Evolutionary conservation across 2,113 vertebrate species (phyloP).

Genomic region (Aegithalos caudatus): DNA sequence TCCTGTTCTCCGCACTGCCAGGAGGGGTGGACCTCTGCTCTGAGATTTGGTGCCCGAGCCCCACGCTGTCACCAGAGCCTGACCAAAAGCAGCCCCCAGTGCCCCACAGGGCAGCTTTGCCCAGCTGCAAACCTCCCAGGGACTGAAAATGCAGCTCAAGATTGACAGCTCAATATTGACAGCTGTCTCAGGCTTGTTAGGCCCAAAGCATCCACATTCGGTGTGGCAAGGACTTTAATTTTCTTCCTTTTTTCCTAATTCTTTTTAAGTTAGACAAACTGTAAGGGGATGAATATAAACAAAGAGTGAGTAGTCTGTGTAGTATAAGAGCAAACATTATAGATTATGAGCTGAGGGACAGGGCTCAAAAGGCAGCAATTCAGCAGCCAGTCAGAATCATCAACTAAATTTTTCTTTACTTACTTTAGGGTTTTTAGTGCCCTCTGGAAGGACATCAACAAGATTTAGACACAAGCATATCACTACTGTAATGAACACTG

Average conservation of each 20-base stretch:
- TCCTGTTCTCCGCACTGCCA: background rate
- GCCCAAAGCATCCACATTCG: background rate
- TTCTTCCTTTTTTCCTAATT: background rate
- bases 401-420: constrained; percentile 25
- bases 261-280: background rate
- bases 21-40: background rate
- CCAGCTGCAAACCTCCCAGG: background rate
- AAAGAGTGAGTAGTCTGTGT: background rate
- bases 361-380: background rate
- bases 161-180: background rate
- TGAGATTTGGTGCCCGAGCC: background rate
- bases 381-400: constrained; percentile 10
- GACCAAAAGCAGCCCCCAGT: background rate
- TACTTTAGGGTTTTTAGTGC: constrained; percentile 31
- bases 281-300: background rate
- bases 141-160: background rate
- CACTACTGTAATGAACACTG: constrained; percentile 17
- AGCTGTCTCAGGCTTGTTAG: background rate
- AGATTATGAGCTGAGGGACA: constrained; percentile 11
- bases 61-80: rapidly evolving
- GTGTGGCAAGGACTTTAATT: background rate
- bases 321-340: background rate
- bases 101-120: background rate
- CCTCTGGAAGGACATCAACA: constrained; percentile 54
- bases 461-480: constrained; percentile 46